Evolutionary conservation across 2,888 invertebrate genomes (phyloP).

Genomic region (Ceraclea dissimilis): DNA sequence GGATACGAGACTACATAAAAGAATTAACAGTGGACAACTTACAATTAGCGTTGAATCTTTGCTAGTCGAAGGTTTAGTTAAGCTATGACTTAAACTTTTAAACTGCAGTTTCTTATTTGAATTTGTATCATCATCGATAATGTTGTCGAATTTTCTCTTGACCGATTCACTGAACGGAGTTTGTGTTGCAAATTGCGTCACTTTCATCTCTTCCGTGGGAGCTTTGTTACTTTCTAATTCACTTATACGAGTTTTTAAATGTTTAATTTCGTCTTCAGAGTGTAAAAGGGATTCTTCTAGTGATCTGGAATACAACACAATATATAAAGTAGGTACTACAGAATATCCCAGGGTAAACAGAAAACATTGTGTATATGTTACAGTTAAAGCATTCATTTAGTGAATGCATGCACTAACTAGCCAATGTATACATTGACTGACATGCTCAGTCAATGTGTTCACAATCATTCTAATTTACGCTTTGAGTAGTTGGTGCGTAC

Average conservation of each 20-base stretch:
- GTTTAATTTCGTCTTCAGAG: constrained; percentile 13
- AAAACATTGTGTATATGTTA: no score
- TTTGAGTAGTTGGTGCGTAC: no score
- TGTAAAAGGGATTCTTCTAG: constrained; percentile 12
- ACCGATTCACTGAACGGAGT: neutral
- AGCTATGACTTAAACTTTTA: neutral
- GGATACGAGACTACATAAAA: no score
- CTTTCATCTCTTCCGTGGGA: neutral
- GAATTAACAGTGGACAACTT: no score
- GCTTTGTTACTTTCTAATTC: neutral
- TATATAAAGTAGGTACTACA: no score
- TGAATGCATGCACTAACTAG: no score
- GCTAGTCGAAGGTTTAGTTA: constrained; percentile 1
- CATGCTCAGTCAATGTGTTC: no score
- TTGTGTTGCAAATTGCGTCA: no score
- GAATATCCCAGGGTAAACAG: no score
- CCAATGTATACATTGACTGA: no score
- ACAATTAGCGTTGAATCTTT: neutral
- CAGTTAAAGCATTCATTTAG: no score
- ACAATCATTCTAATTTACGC: no score
- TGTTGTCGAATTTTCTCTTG: neutral
- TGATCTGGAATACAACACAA: constrained; percentile 10
- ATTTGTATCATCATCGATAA: neutral
- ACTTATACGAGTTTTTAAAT: constrained; percentile 6
- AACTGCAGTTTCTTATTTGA: neutral